Evolutionary conservation across 2,113 vertebrate genomes (phyloP), one percentile per base, ranked within the genome.

Genomic region (Brachypodius melanocephalos): DNA sequence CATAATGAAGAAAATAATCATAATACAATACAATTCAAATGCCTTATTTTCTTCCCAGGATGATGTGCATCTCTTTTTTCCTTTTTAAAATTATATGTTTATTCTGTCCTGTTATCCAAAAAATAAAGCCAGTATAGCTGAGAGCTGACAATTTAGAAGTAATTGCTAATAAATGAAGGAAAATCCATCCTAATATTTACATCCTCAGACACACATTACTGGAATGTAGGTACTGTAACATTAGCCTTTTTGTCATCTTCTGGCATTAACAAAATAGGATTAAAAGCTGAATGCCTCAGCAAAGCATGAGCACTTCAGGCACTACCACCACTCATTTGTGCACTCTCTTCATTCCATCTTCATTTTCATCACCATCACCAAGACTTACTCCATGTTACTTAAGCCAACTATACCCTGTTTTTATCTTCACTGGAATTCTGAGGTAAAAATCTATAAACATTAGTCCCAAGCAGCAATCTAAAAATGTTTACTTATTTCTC

Each of bases 401-500:
- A 67, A 90, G 52, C 28, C 40, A 86, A 76, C 40, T 78, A 28
- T 95, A 88, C 94, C 89, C 92, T 89, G 96, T 93, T 97, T 97
- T 97, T 95, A 93, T 97, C 95, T 97, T 97, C 96, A 96, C 96
- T 97, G 96, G 94, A 88, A 89, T 95, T 96, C 96, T 95, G 72
- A 90, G 94, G 93, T 97, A 89, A 73, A 90, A 92, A 89, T 78
- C 87, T 93, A 24, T 69, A 76, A 94, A 38, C 26, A 3, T 77
- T 69, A 45, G 16, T 86, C 45, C 32, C 42, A 94, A 92, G 25
- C 20, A 78, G 52, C 38, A 65, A 81, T 87, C 58, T 87, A 89
- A 84, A 93, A 95, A 63, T 61, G 45, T 92, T 93, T 93, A 91
- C 66, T 82, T 87, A 81, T 88, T 91, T 96, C 86, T 93, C 42